A percentile compares a stretch with the other conserved stretches of the same genome.
These are phyloP conservation scores for Mastacembelus armatus DNA, from an alignment of 2,797 vertebrate genomes.

Conservation along the genomic window DNA sequence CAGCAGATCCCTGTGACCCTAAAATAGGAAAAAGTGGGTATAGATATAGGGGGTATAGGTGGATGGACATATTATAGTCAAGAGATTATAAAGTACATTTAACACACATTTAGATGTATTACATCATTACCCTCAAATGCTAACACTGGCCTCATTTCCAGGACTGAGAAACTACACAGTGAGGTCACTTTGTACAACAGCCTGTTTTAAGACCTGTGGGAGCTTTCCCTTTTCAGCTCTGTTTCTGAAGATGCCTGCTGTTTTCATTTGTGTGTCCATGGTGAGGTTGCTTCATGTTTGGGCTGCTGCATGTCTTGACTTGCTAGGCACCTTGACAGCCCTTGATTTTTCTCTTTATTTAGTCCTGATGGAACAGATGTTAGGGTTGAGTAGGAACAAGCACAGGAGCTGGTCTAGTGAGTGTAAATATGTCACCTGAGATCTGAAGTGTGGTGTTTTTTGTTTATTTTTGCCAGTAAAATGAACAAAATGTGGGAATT, in stretches of 20 bases:
- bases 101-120: too few species aligned
- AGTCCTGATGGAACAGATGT: conserved; percentile 28
- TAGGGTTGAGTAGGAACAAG: conserved; percentile 25
- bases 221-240: conserved; percentile 12
- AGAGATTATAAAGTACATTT: not conserved
- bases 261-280: conserved; percentile 30
- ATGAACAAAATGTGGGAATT: too few species aligned
- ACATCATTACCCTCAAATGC: not conserved
- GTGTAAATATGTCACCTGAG: conserved; percentile 19
- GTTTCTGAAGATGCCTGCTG: conserved; percentile 18
- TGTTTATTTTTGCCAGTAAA: conserved; percentile 1
- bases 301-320: conserved; percentile 47
- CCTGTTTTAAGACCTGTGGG: conserved; percentile 18
- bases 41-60: too few species aligned
- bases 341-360: conserved; percentile 23
- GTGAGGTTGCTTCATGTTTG: conserved; percentile 38
- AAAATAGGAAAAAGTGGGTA: too few species aligned
- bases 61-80: too few species aligned
- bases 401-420: not conserved
- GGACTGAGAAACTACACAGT: conserved; percentile 14
- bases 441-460: conserved; percentile 18
- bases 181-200: conserved; percentile 37
- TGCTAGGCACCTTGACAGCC: conserved; percentile 32
- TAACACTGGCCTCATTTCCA: conserved; percentile 34
- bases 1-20: too few species aligned